Evolutionary conservation across 92 coral and sea anemone genomes (phyloP), one percentile per base, ranked within the genome.

Genomic region (Porites rus): DNA sequence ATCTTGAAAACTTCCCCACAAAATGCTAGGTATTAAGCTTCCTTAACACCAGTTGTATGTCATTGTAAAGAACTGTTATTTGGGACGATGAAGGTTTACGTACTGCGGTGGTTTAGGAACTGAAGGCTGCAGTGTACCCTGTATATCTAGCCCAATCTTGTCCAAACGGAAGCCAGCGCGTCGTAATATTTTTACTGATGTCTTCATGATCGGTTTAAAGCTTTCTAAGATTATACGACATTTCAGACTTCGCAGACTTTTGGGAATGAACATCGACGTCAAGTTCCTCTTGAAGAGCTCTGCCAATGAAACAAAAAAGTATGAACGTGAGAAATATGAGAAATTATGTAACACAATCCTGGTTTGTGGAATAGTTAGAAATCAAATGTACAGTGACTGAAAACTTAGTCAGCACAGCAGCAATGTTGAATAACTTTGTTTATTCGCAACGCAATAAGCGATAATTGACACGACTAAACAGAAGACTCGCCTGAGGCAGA

Each of bases 81-180:
- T 83, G 89, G 59, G 86, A 70, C 19, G 77, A 89, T 18, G 84
- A 71, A n/a, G 92, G 89, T 68, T 84, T 88, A 75, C 50, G 58
- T 21, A 56, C 43, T 14, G 31, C 31, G 31, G 31, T 28, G 67
- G 62, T 9, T 2, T 28, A 6, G 68, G 14, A n/a, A 19, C 28
- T 60, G 72, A 1, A 8, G 67, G 11, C 19, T 20, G 20, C 22
- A 58, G 19, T 20, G 64, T 54, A 20, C 66, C 43, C 51, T 65
- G 51, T 63, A 19, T 71, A 50, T 81, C 77, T 25, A 88, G 61
- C 12, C 83, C 87, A 65, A 88, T 81, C 12, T 43, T 63, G 67
- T 82, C 91, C 1, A 80, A 8, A 17, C n/a, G 9, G 8, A 80
- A 69, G 6, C 91, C 91, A 17, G 87, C 87, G n/a, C 70, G 50